These are phyloP conservation scores for Musca domestica DNA, from an alignment of 1,140 invertebrate species.

Conservation along the genomic window DNA sequence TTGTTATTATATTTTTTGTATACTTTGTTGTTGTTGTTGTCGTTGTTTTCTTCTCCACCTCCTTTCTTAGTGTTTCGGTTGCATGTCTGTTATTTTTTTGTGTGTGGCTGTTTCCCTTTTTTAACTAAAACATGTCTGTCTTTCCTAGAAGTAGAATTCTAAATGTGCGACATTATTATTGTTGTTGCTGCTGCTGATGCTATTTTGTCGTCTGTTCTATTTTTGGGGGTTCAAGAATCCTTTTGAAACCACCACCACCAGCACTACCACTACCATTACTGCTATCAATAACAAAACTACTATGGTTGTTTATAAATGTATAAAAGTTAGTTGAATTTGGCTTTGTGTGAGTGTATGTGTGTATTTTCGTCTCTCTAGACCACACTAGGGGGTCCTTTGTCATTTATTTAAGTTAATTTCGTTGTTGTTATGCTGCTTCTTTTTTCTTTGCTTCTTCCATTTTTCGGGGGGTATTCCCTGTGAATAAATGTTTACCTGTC, in stretches of 20 bases:
- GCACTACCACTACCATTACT: no score
- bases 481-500: background rate
- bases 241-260: background rate
- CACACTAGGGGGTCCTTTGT: conserved; percentile 7
- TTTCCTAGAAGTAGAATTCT: no score
- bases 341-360: background rate
- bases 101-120: background rate
- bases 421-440: background rate
- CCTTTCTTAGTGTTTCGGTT: background rate
- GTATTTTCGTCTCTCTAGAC: background rate
- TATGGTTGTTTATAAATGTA: no score
- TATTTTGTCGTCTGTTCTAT: no score
- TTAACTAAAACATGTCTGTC: no score
- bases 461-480: no score
- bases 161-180: no score
- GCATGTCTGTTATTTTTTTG: conserved; percentile 5
- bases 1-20: conserved; percentile 7
- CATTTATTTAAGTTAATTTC: conserved; percentile 17
- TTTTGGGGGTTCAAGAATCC: conserved; percentile 3
- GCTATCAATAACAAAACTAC: no score
- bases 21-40: background rate
- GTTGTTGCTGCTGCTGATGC: no score
- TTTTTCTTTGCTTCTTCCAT: background rate
- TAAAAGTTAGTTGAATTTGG: no score
- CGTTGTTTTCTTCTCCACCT: background rate